Base-by-base conservation (phyloP, 1,140 invertebrate genomes). In the Drosophila seguyi region DNA sequence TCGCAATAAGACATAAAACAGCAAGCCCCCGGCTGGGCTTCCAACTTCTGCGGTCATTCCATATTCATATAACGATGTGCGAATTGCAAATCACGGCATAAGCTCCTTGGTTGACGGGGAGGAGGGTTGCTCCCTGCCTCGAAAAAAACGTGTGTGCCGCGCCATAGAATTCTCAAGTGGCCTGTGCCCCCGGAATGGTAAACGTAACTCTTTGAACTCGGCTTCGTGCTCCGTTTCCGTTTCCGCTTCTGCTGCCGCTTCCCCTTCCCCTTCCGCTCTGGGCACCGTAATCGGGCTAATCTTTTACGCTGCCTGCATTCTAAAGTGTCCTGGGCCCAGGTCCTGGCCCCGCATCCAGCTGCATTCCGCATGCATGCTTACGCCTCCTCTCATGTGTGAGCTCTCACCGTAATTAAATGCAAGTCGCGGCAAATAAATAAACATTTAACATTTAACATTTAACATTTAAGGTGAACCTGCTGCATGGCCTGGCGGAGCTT, bases 221-320 rank as follows among this genome's bases (percentile, higher is more conserved):
- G 7, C 45, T 47, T 27, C n/a, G 58, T 57, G 52, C 52, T 41
- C 50, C 42, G 81, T 62, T 57, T 67, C 63, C 56, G 56, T 59
- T 74, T 77, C 75, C 65, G 45, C 48, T 65, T 41, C 31, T 52
- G 76, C 55, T 20, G n/a, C 20, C 14, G 80, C 47, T 57, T 67
- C 27, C 41, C 73, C 50, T 52, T 71, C 60, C 50, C 48, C 69
- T 25, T 4, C 25, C 2, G 25, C 25, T 72, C 8, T 6, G 48
- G 1, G n/a, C 14, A 60, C 73, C 67, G 53, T 76, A 87, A 91
- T 87, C 80, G 81, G 57, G 88, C 88, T 88, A 91, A 91, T 91
- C 88, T 91, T 91, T 91, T 91, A 91, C 88, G 88, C 88, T 76
- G 81, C 81, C 75, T 91, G 88, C 88, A 91, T 91, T 88, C 76